Percentiles rank a stretch among this genome's conserved stretches.
These are phyloP conservation scores for Iguana delicatissima DNA, from an alignment of 2,797 vertebrate species.

Conservation along the genomic window DNA sequence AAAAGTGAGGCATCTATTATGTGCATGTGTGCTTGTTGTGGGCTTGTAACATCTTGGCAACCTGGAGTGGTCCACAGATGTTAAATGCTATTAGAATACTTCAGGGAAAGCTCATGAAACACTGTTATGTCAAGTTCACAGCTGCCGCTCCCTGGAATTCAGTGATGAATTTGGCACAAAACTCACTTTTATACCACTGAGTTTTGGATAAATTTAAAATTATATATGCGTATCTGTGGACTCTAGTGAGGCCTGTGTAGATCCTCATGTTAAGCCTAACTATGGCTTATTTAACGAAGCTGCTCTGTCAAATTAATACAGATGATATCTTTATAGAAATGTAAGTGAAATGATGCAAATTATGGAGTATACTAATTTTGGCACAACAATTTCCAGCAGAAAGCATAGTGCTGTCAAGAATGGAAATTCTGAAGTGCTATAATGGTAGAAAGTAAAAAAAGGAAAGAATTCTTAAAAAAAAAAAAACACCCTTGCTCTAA, in stretches of 20 bases:
- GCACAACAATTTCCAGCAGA: background rate
- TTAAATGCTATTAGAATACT: slow-evolving; percentile 63
- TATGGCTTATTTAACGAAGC: slow-evolving; percentile 1
- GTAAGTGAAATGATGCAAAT: slow-evolving; percentile 21
- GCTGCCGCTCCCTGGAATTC: slow-evolving; percentile 54
- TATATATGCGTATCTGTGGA: background rate
- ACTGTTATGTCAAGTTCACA: slow-evolving; percentile 62
- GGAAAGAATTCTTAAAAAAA: background rate
- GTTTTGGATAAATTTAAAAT: slow-evolving; percentile 23
- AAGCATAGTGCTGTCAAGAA: background rate
- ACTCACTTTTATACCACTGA: background rate
- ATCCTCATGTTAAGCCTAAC: slow-evolving; percentile 15
- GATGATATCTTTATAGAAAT: slow-evolving; percentile 21
- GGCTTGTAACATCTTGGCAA: slow-evolving; percentile 64
- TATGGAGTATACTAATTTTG: background rate
- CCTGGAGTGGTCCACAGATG: slow-evolving; percentile 55
- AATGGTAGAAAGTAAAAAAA: background rate
- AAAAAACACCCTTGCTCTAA: background rate
- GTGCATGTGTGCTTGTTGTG: background rate
- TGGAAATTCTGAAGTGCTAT: background rate
- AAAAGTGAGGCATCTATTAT: slow-evolving; percentile 1
- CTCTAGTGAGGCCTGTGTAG: background rate
- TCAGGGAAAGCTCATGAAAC: slow-evolving; percentile 66
- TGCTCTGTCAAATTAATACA: slow-evolving; percentile 22
- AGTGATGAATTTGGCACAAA: background rate